Evolutionary conservation across 2,888 invertebrate genomes (phyloP).

Genomic region (Tolmerus cingulatus): DNA sequence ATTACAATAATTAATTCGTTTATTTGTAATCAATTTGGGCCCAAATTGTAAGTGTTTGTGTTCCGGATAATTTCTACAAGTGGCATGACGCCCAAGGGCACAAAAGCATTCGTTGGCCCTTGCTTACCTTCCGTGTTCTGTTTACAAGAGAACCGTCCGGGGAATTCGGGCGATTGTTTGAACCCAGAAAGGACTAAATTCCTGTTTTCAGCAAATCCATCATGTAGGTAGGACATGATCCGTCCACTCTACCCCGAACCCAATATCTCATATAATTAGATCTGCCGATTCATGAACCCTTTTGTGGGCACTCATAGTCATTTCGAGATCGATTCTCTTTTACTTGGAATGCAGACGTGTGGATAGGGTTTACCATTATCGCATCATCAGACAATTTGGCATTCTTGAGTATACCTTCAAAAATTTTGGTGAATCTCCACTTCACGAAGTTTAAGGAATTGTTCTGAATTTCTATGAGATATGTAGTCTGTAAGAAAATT

Average conservation of each 20-base stretch:
- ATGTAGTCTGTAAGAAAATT: too few relatives aligned
- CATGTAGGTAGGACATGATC: background rate
- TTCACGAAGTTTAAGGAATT: background rate
- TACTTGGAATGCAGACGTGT: background rate
- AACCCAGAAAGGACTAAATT: background rate
- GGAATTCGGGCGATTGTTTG: background rate
- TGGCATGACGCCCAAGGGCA: conserved; percentile 15
- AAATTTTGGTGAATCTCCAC: background rate
- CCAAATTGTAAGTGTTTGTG: background rate
- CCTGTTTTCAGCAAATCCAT: background rate
- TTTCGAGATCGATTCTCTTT: background rate
- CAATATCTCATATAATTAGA: background rate
- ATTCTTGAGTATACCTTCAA: background rate
- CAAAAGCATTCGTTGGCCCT: background rate
- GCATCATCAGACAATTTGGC: background rate
- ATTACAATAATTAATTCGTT: conserved; percentile 27
- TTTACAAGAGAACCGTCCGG: background rate
- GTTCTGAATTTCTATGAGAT: too few relatives aligned
- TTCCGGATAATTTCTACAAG: conserved; percentile 17
- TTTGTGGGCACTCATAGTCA: background rate
- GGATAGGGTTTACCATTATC: background rate
- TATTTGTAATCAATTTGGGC: conserved; percentile 21
- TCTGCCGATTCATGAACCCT: background rate
- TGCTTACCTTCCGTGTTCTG: background rate
- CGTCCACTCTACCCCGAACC: background rate